Percentiles rank a stretch among this genome's conserved stretches.
Conservation (phyloP, 2,888 invertebrate genomes). For the Pachydiplax longipennis region DNA sequence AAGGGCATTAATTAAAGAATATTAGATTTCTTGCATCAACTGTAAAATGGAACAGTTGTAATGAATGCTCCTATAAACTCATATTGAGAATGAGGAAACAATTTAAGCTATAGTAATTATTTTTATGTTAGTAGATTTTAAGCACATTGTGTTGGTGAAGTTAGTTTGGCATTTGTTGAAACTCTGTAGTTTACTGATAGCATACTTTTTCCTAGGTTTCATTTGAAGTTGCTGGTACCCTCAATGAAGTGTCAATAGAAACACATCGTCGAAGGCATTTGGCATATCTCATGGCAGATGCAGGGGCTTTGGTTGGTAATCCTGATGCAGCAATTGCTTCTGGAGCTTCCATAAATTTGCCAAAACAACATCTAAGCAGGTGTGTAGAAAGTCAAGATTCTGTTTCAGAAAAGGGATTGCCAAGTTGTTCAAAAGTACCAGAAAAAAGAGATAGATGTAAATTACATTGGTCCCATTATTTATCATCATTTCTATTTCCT, state of each 20-base stretch:
- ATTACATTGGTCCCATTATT: background rate
- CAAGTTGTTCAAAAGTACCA: background rate
- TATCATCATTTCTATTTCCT: background rate
- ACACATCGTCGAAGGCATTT: constrained; percentile 90
- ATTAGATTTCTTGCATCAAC: no score
- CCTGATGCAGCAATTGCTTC: constrained; percentile 73
- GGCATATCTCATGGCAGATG: constrained; percentile 96
- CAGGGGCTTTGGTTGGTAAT: constrained; percentile 90
- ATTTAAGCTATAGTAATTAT: no score
- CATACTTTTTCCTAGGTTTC: constrained; percentile 63
- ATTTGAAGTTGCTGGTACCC: constrained; percentile 77
- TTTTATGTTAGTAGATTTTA: no score
- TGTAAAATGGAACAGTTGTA: no score
- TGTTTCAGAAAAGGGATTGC: background rate
- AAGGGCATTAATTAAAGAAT: no score
- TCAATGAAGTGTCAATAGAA: constrained; percentile 85
- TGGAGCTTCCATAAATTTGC: constrained; percentile 73
- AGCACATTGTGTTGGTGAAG: no score
- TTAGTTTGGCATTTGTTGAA: background rate
- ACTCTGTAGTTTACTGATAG: background rate
- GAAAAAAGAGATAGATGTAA: background rate
- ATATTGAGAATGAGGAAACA: no score
- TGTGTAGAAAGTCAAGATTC: constrained; percentile 52
- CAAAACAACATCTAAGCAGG: constrained; percentile 89
- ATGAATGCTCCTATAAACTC: no score